These are phyloP conservation scores for Colletes gigas DNA, from an alignment of 1,140 invertebrate species.

Conservation along the genomic window DNA sequence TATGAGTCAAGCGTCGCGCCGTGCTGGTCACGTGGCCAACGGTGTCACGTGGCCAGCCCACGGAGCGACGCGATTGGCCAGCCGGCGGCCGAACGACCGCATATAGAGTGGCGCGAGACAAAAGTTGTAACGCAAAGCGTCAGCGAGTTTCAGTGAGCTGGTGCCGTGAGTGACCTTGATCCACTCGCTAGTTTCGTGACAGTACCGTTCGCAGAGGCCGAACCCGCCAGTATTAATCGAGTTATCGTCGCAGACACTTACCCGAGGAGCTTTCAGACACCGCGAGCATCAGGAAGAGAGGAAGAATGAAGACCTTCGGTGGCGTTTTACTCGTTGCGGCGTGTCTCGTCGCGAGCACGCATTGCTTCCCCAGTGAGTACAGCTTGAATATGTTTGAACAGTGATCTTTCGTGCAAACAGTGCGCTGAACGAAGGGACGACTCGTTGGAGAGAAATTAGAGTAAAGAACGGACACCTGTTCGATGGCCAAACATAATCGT, in stretches of 20 bases:
- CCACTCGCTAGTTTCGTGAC: constrained; percentile 59
- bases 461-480: neutral
- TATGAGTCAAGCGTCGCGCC: constrained; percentile 47
- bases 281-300: neutral
- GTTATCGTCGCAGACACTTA: constrained; percentile 49
- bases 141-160: constrained; percentile 53
- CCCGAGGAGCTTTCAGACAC: constrained; percentile 12
- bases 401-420: neutral
- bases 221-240: constrained; percentile 56
- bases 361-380: constrained; percentile 73
- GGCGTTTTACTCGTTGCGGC: constrained; percentile 56
- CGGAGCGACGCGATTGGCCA: constrained; percentile 22
- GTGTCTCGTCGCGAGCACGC: constrained; percentile 63
- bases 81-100: constrained; percentile 13
- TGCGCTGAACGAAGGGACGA: neutral
- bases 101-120: constrained; percentile 52
- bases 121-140: constrained; percentile 52
- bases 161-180: constrained; percentile 68
- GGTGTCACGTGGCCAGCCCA: too few species aligned
- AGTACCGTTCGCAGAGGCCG: constrained; percentile 39
- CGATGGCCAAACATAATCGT: too few species aligned
- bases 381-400: neutral
- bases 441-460: neutral
- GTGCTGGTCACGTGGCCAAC: too few species aligned
- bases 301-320: constrained; percentile 52